Conservation (phyloP, 2,113 vertebrate genomes). For the Nycticebus coucang region DNA sequence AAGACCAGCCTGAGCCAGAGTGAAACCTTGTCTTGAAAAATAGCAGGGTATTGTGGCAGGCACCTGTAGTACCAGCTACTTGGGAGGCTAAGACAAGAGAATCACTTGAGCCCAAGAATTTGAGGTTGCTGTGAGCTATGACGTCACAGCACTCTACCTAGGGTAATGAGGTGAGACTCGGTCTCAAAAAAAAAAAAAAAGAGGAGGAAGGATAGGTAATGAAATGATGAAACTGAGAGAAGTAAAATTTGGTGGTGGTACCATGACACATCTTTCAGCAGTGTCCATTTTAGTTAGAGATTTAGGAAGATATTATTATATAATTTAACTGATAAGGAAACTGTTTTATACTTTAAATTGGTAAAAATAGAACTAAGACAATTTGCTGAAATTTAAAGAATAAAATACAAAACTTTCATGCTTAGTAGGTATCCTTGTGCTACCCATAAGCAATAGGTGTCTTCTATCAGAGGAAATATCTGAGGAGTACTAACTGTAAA, state of each 20-base stretch:
- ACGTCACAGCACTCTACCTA: too few relatives aligned
- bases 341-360: neutral
- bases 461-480: neutral
- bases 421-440: neutral
- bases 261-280: neutral
- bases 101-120: too few relatives aligned
- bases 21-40: too few relatives aligned
- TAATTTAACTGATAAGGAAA: neutral
- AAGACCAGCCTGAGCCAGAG: too few relatives aligned
- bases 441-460: neutral
- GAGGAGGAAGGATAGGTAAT: neutral
- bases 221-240: neutral
- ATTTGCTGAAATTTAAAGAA: neutral
- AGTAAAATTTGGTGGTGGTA: neutral
- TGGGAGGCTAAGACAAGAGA: too few relatives aligned
- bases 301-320: neutral
- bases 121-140: too few relatives aligned
- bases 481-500: neutral
- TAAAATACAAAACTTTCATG: neutral
- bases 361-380: neutral
- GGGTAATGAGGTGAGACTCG: too few relatives aligned
- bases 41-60: too few relatives aligned
- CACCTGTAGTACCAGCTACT: too few relatives aligned
- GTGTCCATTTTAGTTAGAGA: neutral
- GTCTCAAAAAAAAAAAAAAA: neutral